Percentiles rank a stretch among this genome's conserved stretches.
These are phyloP conservation scores for Aphidius colemani DNA, from an alignment of 2,888 invertebrate species.

Conservation along the genomic window DNA sequence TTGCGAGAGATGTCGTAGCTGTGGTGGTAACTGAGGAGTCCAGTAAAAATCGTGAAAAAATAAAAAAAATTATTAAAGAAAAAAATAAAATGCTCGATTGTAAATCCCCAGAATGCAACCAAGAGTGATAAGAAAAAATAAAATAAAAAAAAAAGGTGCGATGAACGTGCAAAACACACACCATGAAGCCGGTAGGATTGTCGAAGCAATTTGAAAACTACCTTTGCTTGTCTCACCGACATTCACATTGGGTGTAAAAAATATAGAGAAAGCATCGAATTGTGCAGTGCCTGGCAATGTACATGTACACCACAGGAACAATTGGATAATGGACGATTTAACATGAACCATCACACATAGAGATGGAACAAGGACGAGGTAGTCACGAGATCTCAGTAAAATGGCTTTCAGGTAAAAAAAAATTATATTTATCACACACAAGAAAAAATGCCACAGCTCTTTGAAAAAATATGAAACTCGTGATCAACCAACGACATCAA, in stretches of 20 bases:
- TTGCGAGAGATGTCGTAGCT: conserved; percentile 34
- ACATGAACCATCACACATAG: conserved; percentile 48
- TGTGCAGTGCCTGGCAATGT: conserved; percentile 19
- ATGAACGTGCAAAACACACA: conserved; percentile 1
- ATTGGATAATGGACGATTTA: conserved; percentile 52
- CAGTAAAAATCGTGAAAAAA: conserved; percentile 32
- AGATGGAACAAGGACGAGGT: conserved; percentile 20
- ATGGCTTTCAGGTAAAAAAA: conserved; percentile 18
- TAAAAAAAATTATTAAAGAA: neutral
- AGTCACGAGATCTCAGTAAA: conserved; percentile 19
- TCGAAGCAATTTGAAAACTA: conserved; percentile 13
- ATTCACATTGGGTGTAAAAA: neutral
- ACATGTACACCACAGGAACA: conserved; percentile 32
- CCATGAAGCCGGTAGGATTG: conserved; percentile 6
- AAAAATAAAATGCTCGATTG: neutral
- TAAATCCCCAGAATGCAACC: neutral
- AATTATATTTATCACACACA: conserved; percentile 4
- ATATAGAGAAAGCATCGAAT: neutral
- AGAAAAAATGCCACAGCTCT: conserved; percentile 20
- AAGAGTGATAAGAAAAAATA: neutral
- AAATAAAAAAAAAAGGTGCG: neutral
- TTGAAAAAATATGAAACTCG: too few relatives aligned
- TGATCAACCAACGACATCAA: too few relatives aligned
- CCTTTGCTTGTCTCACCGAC: conserved; percentile 7
- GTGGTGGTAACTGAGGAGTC: conserved; percentile 24